Conservation (phyloP, 2,888 invertebrate genomes). For the Scaptomyza reducta region DNA sequence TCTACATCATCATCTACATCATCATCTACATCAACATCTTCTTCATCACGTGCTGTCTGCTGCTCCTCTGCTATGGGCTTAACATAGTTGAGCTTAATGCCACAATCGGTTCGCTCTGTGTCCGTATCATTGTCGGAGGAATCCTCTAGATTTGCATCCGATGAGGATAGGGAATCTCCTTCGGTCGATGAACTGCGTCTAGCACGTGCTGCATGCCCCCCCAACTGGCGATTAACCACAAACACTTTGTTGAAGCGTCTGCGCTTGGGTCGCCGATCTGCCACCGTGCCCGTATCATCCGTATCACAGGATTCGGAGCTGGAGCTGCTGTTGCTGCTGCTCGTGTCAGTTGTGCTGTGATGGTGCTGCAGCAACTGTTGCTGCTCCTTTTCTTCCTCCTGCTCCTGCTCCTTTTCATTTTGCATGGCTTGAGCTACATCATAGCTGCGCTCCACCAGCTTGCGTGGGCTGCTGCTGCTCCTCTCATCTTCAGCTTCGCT, state of each 20-base stretch:
- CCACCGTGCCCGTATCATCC: slow-evolving; percentile 86
- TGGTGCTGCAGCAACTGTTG: slow-evolving; percentile 3
- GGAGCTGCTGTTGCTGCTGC: slow-evolving; percentile 80
- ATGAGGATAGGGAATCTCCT: slow-evolving; percentile 86
- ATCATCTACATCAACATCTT: slow-evolving; percentile 61
- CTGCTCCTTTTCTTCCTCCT: slow-evolving; percentile 1
- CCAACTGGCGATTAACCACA: slow-evolving; percentile 86
- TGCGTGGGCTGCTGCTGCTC: slow-evolving; percentile 45
- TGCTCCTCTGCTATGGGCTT: slow-evolving; percentile 68
- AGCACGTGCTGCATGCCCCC: slow-evolving; percentile 46
- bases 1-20: slow-evolving; percentile 61
- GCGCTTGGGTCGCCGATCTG: slow-evolving; percentile 85
- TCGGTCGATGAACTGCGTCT: slow-evolving; percentile 86
- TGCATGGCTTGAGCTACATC: slow-evolving; percentile 71
- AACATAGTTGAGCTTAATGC: slow-evolving; percentile 83
- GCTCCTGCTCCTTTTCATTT: not conserved
- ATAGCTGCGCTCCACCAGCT: slow-evolving; percentile 79
- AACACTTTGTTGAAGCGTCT: slow-evolving; percentile 88
- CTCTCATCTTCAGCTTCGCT: slow-evolving; percentile 45
- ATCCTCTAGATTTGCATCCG: slow-evolving; percentile 85
- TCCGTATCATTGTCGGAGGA: slow-evolving; percentile 88
- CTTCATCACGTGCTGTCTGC: slow-evolving; percentile 52
- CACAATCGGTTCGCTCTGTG: slow-evolving; percentile 85
- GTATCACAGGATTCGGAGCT: slow-evolving; percentile 85
- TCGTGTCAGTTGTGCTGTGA: slow-evolving; percentile 76